Conservation (phyloP, 2,797 vertebrate species). For the Sus cebifrons region DNA sequence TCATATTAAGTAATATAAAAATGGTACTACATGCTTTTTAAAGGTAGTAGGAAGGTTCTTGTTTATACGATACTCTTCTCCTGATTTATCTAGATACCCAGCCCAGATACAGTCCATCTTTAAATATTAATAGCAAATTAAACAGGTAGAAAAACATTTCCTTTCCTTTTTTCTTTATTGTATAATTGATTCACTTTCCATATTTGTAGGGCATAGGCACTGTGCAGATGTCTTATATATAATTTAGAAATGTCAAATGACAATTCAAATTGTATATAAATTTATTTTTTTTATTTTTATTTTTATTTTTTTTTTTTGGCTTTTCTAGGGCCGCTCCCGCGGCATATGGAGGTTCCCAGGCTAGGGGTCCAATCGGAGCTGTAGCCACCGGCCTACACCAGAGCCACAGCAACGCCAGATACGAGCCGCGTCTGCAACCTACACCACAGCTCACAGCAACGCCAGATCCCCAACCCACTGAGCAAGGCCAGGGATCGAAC, state of each 20-base stretch:
- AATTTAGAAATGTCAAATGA: background rate
- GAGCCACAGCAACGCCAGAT: too few relatives aligned
- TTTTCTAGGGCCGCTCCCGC: too few relatives aligned
- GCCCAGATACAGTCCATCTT: background rate
- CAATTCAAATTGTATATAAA: background rate
- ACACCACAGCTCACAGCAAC: too few relatives aligned
- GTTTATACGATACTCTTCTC: background rate
- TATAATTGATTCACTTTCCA: background rate
- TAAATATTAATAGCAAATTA: constrained; percentile 20
- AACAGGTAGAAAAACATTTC: background rate
- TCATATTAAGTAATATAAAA: background rate
- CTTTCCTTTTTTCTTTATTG: constrained; percentile 3
- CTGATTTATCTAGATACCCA: background rate
- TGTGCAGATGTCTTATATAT: background rate
- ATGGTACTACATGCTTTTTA: background rate
- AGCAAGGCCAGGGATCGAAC: too few relatives aligned
- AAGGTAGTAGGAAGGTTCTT: background rate
- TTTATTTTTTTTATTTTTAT: background rate
- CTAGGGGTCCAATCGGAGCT: too few relatives aligned
- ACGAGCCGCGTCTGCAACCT: too few relatives aligned
- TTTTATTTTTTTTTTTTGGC: too few relatives aligned
- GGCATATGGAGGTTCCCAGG: too few relatives aligned
- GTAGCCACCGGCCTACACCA: too few relatives aligned
- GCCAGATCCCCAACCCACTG: too few relatives aligned
- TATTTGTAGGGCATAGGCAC: background rate